Percentiles rank a stretch among this genome's conserved stretches.
Conservation (phyloP, 2,888 invertebrate genomes). For the Thera britannica region DNA sequence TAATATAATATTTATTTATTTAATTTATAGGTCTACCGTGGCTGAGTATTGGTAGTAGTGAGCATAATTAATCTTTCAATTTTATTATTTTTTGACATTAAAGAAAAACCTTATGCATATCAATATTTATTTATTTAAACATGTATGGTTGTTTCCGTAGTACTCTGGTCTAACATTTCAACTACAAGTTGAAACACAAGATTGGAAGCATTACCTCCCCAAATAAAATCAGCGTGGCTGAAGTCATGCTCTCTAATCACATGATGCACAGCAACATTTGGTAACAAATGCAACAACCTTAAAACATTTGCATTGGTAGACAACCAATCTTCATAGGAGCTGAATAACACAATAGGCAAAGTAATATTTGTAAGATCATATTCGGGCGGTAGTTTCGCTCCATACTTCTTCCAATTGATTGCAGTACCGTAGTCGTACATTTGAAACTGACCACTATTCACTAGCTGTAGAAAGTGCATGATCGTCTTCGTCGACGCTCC, state of each 20-base stretch:
- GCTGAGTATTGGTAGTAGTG: no score
- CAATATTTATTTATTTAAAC: background rate
- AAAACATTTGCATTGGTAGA: constrained; percentile 47
- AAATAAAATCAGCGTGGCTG: constrained; percentile 60
- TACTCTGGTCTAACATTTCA: constrained; percentile 32
- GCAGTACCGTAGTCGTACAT: constrained; percentile 50
- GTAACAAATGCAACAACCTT: constrained; percentile 45
- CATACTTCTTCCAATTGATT: constrained; percentile 47
- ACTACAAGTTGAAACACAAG: constrained; percentile 46
- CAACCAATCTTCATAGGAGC: constrained; percentile 56
- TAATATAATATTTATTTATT: no score
- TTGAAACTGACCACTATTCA: constrained; percentile 54
- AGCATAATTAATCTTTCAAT: no score
- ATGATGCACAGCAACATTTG: constrained; percentile 47
- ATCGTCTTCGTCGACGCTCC: constrained; percentile 58
- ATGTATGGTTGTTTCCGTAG: background rate
- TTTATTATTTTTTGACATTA: no score
- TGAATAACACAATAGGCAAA: constrained; percentile 53
- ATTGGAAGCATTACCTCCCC: constrained; percentile 48
- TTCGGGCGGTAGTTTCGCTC: constrained; percentile 37
- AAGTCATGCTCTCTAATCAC: constrained; percentile 48
- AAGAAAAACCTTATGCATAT: background rate
- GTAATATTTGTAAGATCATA: constrained; percentile 50
- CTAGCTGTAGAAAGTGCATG: constrained; percentile 58
- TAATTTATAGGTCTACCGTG: no score